Percentiles rank a stretch among this genome's conserved stretches.
Conservation (phyloP, 2,797 vertebrate species). For the Dendrocincla tyrannina region DNA sequence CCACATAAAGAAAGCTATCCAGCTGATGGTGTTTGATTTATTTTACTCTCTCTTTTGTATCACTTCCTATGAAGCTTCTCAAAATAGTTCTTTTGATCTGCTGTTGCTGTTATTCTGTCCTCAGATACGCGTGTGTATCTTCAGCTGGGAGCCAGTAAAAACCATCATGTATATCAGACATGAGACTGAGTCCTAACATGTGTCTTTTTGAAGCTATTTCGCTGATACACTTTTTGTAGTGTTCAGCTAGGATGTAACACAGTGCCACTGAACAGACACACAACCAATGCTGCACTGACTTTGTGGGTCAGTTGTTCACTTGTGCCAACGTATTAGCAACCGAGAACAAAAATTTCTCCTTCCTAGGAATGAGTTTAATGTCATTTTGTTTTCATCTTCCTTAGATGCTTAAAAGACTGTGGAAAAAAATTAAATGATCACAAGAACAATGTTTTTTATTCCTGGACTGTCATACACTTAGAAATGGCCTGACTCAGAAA, state of each 20-base stretch:
- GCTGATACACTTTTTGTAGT: neutral
- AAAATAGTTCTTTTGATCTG: neutral
- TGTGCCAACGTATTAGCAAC: neutral
- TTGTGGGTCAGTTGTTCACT: neutral
- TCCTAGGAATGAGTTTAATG: neutral
- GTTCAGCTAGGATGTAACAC: neutral
- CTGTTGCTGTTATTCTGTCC: neutral
- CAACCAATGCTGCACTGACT: neutral
- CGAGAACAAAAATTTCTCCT: neutral
- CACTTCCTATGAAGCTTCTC: neutral
- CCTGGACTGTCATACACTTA: neutral
- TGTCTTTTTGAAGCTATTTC: neutral
- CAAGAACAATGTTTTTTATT: neutral
- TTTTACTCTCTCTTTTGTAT: neutral
- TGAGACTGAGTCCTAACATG: neutral
- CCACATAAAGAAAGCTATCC: neutral
- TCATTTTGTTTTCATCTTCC: neutral
- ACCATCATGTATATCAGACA: accelerated
- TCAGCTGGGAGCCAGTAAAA: neutral
- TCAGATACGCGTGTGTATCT: neutral
- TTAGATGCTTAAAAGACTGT: neutral
- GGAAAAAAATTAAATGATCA: neutral
- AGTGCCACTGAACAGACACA: neutral
- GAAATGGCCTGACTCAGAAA: neutral
- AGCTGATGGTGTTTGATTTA: neutral